Base-by-base conservation (phyloP, 2,888 invertebrate species). In the Clistopyga incitator region DNA sequence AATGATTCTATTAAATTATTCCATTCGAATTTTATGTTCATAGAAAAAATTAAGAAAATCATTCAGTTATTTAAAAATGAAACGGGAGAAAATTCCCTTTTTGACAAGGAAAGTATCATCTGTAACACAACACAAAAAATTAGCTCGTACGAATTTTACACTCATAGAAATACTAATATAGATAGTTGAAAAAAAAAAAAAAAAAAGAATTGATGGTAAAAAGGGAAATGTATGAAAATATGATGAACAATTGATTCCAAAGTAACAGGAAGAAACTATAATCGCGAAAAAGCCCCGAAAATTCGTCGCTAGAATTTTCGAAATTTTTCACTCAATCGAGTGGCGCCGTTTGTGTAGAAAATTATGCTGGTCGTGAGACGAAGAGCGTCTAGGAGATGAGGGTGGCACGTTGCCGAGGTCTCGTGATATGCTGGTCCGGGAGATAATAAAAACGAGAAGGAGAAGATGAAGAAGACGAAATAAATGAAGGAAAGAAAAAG, bases 401-500 rank as follows among this genome's bases (percentile, higher is more conserved):
- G 68, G 50, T 68, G 34, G 50, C 23, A 25, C 18, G 8, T 25
- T 8, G 25, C 25, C 59, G 18, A 25, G 50, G 72, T 52, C 71
- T 25, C 20, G 59, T 74, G 20, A 59, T 47, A 61, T 72, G 56
- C 56, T 59, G 45, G 59, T 72, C 56, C 47, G 47, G 59, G 47
- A 67, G 59, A 59, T 47, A 42, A 47, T 71, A 78, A 68, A 78
- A 64, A 72, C 20, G 50, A 23, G 20, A 47, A 70, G 64, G 42
- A 6, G 47, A 45, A 70, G 64, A 72, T 23, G 52, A n/a, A 67
- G 64, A 54, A 61, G 34, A 75, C 68, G 56, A 59, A 78, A 25
- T 47, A 70, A 47, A 67, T 68, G 74, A 61, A 50, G 72, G 42
- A 56, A 59, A 38, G 50, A 79, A 68, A 80, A 78, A 56, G 68